A percentile compares a stretch with the other conserved stretches of the same genome.
Conservation (phyloP, 2,797 vertebrate genomes). For the Rhinichthys osculus region DNA sequence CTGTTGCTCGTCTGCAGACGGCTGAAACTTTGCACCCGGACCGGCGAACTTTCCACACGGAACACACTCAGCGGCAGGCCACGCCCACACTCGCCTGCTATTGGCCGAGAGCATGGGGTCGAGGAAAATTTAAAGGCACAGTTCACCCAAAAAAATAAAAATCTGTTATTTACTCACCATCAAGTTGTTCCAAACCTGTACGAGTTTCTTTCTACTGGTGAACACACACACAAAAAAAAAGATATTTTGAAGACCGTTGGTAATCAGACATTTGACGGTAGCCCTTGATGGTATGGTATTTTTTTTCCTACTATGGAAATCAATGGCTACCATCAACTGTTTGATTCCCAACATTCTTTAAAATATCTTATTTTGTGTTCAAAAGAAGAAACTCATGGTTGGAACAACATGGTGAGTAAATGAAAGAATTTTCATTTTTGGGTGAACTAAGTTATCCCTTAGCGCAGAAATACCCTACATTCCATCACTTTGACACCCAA, state of each 20-base stretch:
- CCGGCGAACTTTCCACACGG: constrained; percentile 97
- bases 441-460: no score
- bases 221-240: neutral
- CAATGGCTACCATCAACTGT: neutral
- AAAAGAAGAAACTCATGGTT: no score
- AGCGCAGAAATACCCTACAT: neutral
- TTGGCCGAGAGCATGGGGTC: constrained; percentile 58
- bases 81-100: constrained; percentile 62
- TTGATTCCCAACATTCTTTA: no score
- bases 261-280: no score
- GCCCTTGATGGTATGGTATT: neutral
- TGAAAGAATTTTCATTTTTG: no score
- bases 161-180: neutral
- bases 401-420: no score
- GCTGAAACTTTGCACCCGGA: constrained; percentile 98
- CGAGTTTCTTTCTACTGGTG: neutral
- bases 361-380: no score
- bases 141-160: accelerated
- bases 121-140: neutral
- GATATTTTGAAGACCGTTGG: neutral
- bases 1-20: constrained; percentile 84
- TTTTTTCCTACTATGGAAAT: neutral
- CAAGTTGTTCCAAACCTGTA: neutral
- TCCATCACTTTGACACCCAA: neutral
- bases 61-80: constrained; percentile 68